Evolutionary conservation across 2,797 vertebrate species (phyloP), one percentile per base, ranked within the genome.

Genomic region (Phataginus tetradactyla): DNA sequence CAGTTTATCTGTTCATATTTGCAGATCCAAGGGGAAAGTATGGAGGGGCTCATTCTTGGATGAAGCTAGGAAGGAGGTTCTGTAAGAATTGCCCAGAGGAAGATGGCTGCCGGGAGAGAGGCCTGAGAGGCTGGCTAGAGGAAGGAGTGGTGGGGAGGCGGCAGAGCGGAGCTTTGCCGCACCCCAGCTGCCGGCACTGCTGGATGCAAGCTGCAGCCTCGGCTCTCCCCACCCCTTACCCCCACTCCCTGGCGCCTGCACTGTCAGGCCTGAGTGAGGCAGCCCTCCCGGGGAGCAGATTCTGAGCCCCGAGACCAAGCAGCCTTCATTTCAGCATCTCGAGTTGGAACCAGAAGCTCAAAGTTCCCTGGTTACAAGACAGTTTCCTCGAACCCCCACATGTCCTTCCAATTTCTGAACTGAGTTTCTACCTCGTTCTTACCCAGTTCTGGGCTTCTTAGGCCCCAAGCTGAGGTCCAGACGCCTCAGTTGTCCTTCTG

Each of bases 251-350:
- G 45, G 45, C 10, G 10, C 45, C 45, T 11, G 10, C 45, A 45
- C 45, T 45, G 45, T 45, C 45, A 45, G 45, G 45, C 45, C 45
- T 12, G 10, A 3, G 45, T 10, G 45, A 11, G 45, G 45, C 42
- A 10, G 13, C 29, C 66, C 0, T 0, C 5, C 5, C 0, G 0
- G n/a, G 10, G 32, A 1, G 14, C 5, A 37, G 34, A 21, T 25
- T 10, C 49, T 8, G 64, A 6, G 51, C 4, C 23, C 7, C 10
- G 6, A 53, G 74, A 5, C 17, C 37, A 39, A 27, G 2, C 29
- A 2, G 64, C 4, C n/a, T 80, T 72, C 5, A 1, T 7, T 7
- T 3, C 20, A 13, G 53, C 25, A 20, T 72, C 29, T 85, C 72
- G 11, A 13, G 15, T 7, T 53, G 61, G 53, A 45, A 8, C 11